These are phyloP conservation scores for Gymnogyps californianus DNA, from an alignment of 2,113 vertebrate species.

Conservation along the genomic window DNA sequence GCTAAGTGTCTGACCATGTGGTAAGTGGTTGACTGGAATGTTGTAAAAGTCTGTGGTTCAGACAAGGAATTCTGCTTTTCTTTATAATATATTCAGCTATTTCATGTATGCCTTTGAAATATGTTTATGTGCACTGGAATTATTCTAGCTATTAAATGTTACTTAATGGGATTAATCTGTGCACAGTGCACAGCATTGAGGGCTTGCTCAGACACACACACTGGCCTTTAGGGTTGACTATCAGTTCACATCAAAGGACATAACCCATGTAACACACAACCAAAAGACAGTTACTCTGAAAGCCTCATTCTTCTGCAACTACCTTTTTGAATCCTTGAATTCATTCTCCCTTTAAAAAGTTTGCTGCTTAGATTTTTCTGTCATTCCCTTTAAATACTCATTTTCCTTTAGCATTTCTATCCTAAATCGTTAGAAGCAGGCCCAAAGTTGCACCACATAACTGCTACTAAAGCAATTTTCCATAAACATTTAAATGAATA, in stretches of 20 bases:
- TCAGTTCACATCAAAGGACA: background rate
- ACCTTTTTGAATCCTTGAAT: background rate
- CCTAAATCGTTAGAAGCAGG: background rate
- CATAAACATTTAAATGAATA: background rate
- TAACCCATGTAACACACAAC: background rate
- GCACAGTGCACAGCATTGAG: background rate
- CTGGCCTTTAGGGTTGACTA: background rate
- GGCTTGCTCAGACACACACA: background rate
- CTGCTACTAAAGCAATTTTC: background rate
- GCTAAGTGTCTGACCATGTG: background rate
- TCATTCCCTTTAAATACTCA: background rate
- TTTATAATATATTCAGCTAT: constrained; percentile 46
- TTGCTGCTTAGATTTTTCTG: background rate
- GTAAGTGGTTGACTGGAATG: constrained; percentile 15
- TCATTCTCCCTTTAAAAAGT: background rate
- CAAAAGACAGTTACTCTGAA: background rate
- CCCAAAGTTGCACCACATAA: background rate
- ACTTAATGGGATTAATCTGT: background rate
- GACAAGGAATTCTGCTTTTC: background rate
- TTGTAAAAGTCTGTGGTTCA: constrained; percentile 35
- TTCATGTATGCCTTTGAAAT: constrained; percentile 51
- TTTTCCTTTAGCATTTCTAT: background rate
- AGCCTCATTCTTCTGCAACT: background rate
- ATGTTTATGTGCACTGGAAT: background rate
- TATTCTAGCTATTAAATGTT: background rate